Base-by-base conservation (phyloP, 2,888 invertebrate genomes). In the Brachypterus glaber region DNA sequence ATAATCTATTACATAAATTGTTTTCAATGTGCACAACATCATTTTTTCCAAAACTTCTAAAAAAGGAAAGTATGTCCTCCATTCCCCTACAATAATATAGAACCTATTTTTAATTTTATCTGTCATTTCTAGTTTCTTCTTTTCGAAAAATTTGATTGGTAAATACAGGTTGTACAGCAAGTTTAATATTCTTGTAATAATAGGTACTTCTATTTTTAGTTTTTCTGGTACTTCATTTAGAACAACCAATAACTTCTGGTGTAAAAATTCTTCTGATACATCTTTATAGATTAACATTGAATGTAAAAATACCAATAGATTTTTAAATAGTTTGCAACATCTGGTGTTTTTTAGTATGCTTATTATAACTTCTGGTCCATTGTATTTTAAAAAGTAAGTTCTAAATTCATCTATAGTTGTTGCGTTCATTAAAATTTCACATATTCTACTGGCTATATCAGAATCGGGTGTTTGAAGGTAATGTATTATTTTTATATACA, bases 1-100 rank as follows among this genome's bases (percentile, higher is more conserved):
- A 43, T 53, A 60, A 41, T 62, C 59, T 11, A 62, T 56, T 4
- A 62, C 41, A 35, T 62, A 63, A 39, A 63, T 56, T 0, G 57
- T 55, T 3, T 41, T 38, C 2, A 43, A 40, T 0, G 60, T 51
- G 3, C 53, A 55, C 13, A 54, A 49, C 24, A 48, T 40, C 25
- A 49, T 41, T 2, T 45, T 40, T 39, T 54, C 54, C 13, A 62
- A 37, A 2, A 60, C 48, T 40, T 62, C 61, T 33, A 62, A 43
- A 36, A 62, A 59, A 0, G 61, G 60, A 46, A 64, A 62, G 1
- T 49, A 37, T 11, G 38, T 46, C 8, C 37, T 47, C 57, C 57
- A 55, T 12, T 32, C 30, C 4, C 53, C 57, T 11, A 45, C 50
- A 2, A 60, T 52, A 14, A 62, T 18, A 38, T 60, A 60, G 40